These are phyloP conservation scores for Periplaneta americana DNA, from an alignment of 1,140 invertebrate genomes.

Conservation along the genomic window DNA sequence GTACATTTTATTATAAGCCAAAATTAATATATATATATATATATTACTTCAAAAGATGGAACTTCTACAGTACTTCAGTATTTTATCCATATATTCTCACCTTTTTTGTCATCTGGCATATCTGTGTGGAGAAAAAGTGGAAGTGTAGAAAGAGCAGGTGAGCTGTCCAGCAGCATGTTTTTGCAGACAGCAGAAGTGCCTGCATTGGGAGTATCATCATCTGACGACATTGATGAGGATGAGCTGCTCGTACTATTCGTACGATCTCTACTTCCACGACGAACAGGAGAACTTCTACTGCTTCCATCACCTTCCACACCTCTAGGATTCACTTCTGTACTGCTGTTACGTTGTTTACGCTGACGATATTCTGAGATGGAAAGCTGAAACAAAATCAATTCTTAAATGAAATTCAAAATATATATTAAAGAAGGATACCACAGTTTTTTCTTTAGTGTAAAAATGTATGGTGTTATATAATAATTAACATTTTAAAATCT, in stretches of 20 bases:
- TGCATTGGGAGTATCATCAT: conserved; percentile 40
- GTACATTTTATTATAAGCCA: too few relatives aligned
- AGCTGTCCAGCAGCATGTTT: conserved; percentile 28
- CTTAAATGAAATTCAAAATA: too few relatives aligned
- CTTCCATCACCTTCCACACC: conserved; percentile 29
- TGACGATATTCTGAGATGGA: conserved; percentile 67
- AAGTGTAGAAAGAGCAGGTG: conserved; percentile 34
- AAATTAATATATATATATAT: too few relatives aligned
- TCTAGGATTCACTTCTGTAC: conserved; percentile 25
- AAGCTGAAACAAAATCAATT: conserved; percentile 48
- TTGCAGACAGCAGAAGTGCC: neutral
- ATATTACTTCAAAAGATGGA: conserved; percentile 4
- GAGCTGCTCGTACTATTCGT: conserved; percentile 45
- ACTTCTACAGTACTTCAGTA: neutral
- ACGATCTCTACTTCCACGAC: conserved; percentile 23
- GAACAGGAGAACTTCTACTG: conserved; percentile 14
- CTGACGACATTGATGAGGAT: conserved; percentile 43
- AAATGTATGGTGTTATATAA: too few relatives aligned
- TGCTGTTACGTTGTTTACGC: conserved; percentile 44
- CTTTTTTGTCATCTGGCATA: conserved; percentile 38
- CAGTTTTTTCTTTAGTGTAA: too few relatives aligned
- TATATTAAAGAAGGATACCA: too few relatives aligned
- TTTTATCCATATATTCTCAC: conserved; percentile 27
- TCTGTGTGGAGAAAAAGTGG: conserved; percentile 35
- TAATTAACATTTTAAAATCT: too few relatives aligned